Evolutionary conservation across 2,888 invertebrate genomes (phyloP), one percentile per base, ranked within the genome.

Genomic region (Callimorpha dominula): DNA sequence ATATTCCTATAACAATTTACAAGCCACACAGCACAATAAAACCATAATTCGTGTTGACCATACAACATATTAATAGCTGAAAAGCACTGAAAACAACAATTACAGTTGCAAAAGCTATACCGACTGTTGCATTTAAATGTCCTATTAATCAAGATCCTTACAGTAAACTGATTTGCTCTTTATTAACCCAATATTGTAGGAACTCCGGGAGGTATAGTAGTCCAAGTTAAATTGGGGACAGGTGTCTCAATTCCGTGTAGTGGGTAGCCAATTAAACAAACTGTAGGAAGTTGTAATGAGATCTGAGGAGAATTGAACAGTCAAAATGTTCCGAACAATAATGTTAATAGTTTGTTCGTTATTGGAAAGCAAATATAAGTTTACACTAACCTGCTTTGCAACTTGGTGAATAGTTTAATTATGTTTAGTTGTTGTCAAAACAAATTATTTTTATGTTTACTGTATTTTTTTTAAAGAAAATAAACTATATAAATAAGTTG

Each of bases 211-310:
- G 67, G 71, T 52, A 42, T 49, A 69, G 71, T 40, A 75, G 87
- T 68, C 79, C 85, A 78, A 71, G 54, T 73, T 83, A 82, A 77
- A 81, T 78, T 85, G 86, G 88, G 31, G 42, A 65, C 80, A 76
- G 81, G 83, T 80, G 70, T 68, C 71, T 82, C 75, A 74, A 83
- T 84, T 82, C 80, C 80, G 81, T 78, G 82, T 86, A 81, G 76
- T 81, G 86, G 85, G 84, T 81, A 86, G 84, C 87, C 88, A 89
- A 89, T 89, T 88, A 88, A 89, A 88, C 88, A 87, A 87, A 88
- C 85, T 85, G 84, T 80, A 79, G 79, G 72, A 89, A 89, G 80
- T 88, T 88, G 85, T 89, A 89, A 89, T 88, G 89, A 88, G 88
- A 88, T 88, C 82, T 83, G 84, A 84, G 77, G 83, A 84, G 87